A percentile compares a stretch with the other conserved stretches of the same genome.
Conservation (phyloP, 2,888 invertebrate species). For the Drymonia ruficornis region DNA sequence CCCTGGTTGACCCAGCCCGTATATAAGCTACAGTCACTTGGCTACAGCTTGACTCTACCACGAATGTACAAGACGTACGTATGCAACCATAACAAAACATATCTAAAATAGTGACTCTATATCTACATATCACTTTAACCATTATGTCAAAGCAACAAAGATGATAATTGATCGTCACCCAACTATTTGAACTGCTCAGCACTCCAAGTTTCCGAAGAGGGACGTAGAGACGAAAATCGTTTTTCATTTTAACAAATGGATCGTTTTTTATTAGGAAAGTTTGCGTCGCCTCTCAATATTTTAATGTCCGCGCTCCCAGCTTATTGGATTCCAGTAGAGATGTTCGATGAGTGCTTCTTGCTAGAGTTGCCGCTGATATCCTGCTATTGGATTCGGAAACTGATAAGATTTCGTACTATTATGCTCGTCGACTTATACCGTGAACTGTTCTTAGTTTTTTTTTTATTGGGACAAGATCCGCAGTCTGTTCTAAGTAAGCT, state of each 20-base stretch:
- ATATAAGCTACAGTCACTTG: no score
- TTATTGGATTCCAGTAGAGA: constrained; percentile 56
- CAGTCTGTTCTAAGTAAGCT: no score
- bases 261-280: constrained; percentile 69
- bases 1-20: no score
- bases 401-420: no score
- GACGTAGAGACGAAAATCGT: constrained; percentile 48
- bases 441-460: no score
- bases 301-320: constrained; percentile 50
- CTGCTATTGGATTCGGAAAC: constrained; percentile 17
- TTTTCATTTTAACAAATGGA: constrained; percentile 67
- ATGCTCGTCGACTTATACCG: no score
- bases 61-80: no score
- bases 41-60: no score
- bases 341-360: constrained; percentile 23
- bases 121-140: no score
- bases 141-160: background rate
- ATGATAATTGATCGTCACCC: background rate
- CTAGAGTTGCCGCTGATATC: constrained; percentile 17
- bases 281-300: constrained; percentile 64
- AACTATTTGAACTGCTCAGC: constrained; percentile 19
- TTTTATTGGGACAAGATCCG: no score
- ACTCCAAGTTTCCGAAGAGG: constrained; percentile 19
- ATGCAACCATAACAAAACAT: no score
- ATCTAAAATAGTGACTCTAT: no score